Conservation (phyloP, 2,888 invertebrate genomes). For the Amiota minor region DNA sequence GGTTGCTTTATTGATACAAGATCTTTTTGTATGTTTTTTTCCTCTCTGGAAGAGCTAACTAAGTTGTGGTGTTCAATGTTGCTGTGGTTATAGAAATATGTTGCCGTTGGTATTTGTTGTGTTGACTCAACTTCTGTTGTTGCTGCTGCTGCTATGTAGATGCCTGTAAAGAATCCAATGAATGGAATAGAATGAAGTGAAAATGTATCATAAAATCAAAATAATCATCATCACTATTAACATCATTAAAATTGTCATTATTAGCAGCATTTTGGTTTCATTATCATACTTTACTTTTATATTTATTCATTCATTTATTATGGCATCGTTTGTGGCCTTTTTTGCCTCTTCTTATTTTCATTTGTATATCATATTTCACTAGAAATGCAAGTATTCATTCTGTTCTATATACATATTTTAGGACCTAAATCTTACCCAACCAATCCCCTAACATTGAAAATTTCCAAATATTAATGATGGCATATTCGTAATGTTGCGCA, state of each 20-base stretch:
- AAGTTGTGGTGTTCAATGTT: background rate
- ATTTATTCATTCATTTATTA: background rate
- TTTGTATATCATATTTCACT: no score
- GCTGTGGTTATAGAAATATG: slow-evolving; percentile 22
- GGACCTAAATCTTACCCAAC: no score
- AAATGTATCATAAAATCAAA: background rate
- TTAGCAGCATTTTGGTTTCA: background rate
- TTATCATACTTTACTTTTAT: no score
- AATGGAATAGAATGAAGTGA: slow-evolving; percentile 1
- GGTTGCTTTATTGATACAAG: slow-evolving; percentile 25
- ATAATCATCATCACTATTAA: background rate
- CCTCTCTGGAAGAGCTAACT: background rate
- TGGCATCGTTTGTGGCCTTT: background rate
- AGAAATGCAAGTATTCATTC: no score
- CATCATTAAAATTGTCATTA: background rate
- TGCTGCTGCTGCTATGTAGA: slow-evolving; percentile 43
- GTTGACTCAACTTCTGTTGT: slow-evolving; percentile 9
- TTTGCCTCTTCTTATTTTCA: no score
- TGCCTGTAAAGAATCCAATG: slow-evolving; percentile 42
- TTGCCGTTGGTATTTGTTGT: slow-evolving; percentile 11
- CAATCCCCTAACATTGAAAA: no score
- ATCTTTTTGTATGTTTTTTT: background rate
- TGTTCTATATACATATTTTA: no score
- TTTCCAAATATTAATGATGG: no score
- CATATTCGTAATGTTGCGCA: no score